Evolutionary conservation across 1,140 invertebrate genomes (phyloP), one percentile per base, ranked within the genome.

Genomic region (Anastrepha ludens): DNA sequence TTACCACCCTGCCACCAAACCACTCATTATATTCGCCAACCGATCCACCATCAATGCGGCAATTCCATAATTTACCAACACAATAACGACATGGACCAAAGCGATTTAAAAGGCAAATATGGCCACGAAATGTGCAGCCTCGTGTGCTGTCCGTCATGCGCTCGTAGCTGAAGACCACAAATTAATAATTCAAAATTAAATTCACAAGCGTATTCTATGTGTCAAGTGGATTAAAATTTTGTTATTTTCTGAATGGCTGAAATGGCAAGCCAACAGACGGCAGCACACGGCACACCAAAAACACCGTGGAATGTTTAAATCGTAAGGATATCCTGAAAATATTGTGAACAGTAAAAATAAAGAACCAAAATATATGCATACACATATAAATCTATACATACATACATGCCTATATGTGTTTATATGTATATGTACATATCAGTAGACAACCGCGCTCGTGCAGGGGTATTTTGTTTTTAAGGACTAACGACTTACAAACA

Each of bases 121-220:
- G 9, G 60, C 60, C 50, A 2, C 50, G 11, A 11, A 55, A 17
- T 17, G n/a, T 62, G 60, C 60, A 62, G 60, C n/a, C 15, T 5
- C 15, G 60, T 62, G 8, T n/a, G 60, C n/a, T 62, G 60, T 62
- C 50, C 50, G 1, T 9, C 17, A 67, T 20, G 41, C 15, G 41
- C 67, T 44, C 44, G 70, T 41, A 2, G 44, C 17, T 74, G 70
- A 3, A 47, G 41, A 50, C 70, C 70, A 74, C 70, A 50, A 74
- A 81, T 81, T 81, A 81, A 81, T 81, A 81, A 81, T 81, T 81
- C 74, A 81, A 81, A 50, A 55, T 81, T 55, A 81, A 81, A 81
- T 81, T 81, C 47, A 50, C 74, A 47, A 58, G 74, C 74, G 47
- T 81, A 81, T 58, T 81, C 8, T 55, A 81, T 55, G 47, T 29